Percentiles rank a stretch among this genome's conserved stretches.
Evolutionary conservation across 2,888 invertebrate species (phyloP).

Genomic region (Drosophila paramelanica): DNA sequence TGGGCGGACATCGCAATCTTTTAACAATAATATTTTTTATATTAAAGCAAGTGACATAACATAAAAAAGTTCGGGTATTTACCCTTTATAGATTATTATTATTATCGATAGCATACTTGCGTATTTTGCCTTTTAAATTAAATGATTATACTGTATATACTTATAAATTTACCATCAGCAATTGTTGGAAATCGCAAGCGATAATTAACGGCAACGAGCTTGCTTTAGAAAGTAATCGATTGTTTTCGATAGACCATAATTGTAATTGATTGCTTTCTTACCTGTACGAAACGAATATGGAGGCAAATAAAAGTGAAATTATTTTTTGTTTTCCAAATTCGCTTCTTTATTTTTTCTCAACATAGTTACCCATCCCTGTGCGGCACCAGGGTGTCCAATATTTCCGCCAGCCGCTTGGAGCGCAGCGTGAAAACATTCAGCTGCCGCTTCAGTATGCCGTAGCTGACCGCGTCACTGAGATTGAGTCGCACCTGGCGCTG

Average conservation of each 20-base stretch:
- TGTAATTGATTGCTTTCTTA: too few relatives aligned
- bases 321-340: not conserved
- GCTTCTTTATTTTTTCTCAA: not conserved
- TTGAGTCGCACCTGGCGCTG: constrained; percentile 51
- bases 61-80: too few relatives aligned
- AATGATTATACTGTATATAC: too few relatives aligned
- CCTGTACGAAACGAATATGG: too few relatives aligned
- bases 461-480: constrained; percentile 52
- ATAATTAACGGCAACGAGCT: not conserved
- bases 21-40: too few relatives aligned
- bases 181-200: not conserved
- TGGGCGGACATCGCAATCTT: too few relatives aligned
- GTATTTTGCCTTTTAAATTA: too few relatives aligned
- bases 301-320: not conserved
- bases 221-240: not conserved
- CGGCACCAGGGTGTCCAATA: constrained; percentile 29
- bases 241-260: not conserved
- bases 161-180: not conserved
- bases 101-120: not conserved
- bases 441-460: constrained; percentile 56
- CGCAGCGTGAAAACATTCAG: constrained; percentile 35
- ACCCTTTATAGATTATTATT: too few relatives aligned
- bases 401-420: constrained; percentile 30
- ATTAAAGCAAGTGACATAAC: too few relatives aligned
- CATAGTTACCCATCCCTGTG: not conserved